Evolutionary conservation across 2,797 vertebrate species (phyloP), one percentile per base, ranked within the genome.

Genomic region (Alauda arvensis): DNA sequence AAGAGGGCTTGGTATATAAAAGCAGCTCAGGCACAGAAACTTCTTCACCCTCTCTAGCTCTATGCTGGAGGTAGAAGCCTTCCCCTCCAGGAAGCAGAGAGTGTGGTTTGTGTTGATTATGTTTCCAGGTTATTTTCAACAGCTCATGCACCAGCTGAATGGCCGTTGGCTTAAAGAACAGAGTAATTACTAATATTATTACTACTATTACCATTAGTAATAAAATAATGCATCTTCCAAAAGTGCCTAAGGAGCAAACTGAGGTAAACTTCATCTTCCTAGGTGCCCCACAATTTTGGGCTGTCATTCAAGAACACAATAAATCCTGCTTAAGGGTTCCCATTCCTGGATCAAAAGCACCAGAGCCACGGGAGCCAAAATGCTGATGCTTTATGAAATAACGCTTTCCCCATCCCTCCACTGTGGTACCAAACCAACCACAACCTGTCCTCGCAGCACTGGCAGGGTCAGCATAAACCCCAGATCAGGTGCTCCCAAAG

Each of bases 301-400:
- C 83, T 81, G 45, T 66, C 23, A 42, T 89, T 89, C 90, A 92
- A 87, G 60, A 89, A 16, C 29, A 76, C 42, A 29, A 20, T 65
- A 95, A 87, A 83, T 72, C 56, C 83, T 87, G 83, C 85, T 94
- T 89, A 85, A 83, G 77, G 85, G 63, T 78, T 93, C 52, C 63
- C 60, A 78, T 67, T 87, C 29, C 89, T 70, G 75, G 74, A 94
- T 93, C 89, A 87, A 92, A 87, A 89, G n/a, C 70, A 90, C 33
- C 69, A 90, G 77, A 79, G 76, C 33, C 51, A 29, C 34, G 68
- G 43, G 18, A 87, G 60, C 63, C 79, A 89, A 89, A 90, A 85
- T 33, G 79, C 77, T 92, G 89, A 89, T 4, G 6, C 18, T 49
- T 18, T 56, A 46, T 51, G 33, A 93, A 90, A 69, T 63, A 78